Percentiles rank a stretch among this genome's conserved stretches.
These are phyloP conservation scores for Theonella swinhoei DNA, from an alignment of 37 sponge, comb jelly and placozoan species.

Conservation along the genomic window DNA sequence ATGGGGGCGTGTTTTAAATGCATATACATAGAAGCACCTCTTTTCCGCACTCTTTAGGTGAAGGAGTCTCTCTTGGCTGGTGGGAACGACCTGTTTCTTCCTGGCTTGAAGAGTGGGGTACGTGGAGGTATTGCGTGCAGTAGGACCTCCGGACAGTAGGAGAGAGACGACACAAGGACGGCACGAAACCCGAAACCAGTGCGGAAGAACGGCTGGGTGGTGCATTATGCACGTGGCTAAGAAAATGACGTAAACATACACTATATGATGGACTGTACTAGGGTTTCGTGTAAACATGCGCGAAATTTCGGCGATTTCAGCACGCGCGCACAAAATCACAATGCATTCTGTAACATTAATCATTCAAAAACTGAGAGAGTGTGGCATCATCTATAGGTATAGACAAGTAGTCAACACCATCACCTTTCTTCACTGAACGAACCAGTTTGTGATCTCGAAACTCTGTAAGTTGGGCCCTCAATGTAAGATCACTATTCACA, in stretches of 20 bases:
- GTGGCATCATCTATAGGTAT: constrained; percentile 55
- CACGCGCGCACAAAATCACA: no score
- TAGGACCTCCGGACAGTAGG: neutral
- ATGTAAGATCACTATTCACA: constrained; percentile 86
- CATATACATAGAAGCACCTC: no score
- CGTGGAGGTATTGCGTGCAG: neutral
- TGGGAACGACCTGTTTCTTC: neutral
- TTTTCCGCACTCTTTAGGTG: constrained; percentile 32
- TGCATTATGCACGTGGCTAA: no score
- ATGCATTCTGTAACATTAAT: no score
- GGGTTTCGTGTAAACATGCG: no score
- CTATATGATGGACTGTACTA: no score
- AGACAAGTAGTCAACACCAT: constrained; percentile 76
- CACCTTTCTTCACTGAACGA: constrained; percentile 61
- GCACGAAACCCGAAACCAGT: no score
- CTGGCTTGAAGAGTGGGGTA: neutral
- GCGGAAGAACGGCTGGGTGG: no score
- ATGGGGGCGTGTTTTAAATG: no score
- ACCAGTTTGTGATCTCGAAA: constrained; percentile 94
- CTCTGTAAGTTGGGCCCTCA: constrained; percentile 90
- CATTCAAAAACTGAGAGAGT: constrained; percentile 46
- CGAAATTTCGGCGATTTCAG: no score
- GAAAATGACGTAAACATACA: no score
- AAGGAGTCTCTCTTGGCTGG: constrained; percentile 22
- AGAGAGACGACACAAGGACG: neutral